Conservation (phyloP, 1,140 invertebrate genomes). For the Plodia interpunctella region DNA sequence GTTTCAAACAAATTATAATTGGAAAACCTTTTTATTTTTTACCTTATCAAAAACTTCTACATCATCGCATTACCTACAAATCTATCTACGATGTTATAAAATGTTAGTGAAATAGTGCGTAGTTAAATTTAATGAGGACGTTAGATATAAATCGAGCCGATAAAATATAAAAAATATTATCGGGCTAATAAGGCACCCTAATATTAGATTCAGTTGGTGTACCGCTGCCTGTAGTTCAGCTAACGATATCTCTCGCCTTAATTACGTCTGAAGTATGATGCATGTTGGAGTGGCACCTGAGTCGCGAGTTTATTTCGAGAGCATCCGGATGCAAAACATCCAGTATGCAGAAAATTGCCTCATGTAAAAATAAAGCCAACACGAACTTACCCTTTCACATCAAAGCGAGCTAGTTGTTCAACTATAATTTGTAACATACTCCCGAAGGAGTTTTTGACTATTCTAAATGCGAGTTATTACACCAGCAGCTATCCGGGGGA, state of each 20-base stretch:
- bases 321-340: constrained; percentile 39
- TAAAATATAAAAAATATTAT: neutral
- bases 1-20: no score
- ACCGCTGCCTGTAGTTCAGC: constrained; percentile 7
- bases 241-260: constrained; percentile 38
- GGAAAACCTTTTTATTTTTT: no score
- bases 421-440: no score
- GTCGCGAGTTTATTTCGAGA: constrained; percentile 49
- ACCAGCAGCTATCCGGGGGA: no score
- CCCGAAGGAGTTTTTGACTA: no score
- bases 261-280: constrained; percentile 55
- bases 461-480: no score
- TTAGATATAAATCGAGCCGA: neutral
- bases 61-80: no score
- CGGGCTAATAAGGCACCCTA: neutral
- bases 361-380: no score
- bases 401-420: no score
- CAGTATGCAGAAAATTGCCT: neutral
- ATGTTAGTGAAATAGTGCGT: neutral
- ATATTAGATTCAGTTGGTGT: constrained; percentile 7
- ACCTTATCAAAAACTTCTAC: no score
- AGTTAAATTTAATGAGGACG: neutral
- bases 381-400: no score
- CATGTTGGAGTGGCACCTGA: constrained; percentile 40
- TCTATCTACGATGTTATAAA: neutral